phyloP scores from a whole-genome alignment of 2,113 vertebrate genomes.

The Hydrochoerus hydrochaeris region DNA sequence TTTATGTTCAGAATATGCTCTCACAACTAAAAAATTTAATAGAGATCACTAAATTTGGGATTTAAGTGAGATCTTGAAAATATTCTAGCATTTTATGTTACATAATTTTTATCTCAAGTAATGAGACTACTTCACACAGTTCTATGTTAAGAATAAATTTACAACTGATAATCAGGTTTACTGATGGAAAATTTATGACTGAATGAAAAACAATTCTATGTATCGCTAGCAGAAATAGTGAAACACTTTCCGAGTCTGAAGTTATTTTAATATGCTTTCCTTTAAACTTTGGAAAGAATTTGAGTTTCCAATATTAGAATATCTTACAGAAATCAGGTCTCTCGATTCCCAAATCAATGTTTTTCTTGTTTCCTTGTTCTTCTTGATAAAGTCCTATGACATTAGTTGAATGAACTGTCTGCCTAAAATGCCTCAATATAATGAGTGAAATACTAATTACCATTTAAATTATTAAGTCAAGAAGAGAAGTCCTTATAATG shows the following conservation, averaged over 20 bases:
- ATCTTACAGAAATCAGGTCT: neutral
- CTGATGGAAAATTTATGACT: neutral
- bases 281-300: neutral
- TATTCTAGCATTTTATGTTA: neutral
- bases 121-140: neutral
- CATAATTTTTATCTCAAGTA: neutral
- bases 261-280: neutral
- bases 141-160: neutral
- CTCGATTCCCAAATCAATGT: neutral
- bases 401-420: neutral
- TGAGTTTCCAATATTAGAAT: neutral
- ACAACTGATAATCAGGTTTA: neutral
- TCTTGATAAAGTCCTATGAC: neutral
- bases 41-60: neutral
- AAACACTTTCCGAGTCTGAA: rapidly evolving
- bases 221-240: neutral
- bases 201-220: neutral
- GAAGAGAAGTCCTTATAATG: neutral
- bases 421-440: neutral
- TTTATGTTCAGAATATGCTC: neutral
- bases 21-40: neutral
- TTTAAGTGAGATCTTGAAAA: neutral
- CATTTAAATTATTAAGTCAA: neutral
- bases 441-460: neutral
- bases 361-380: neutral